Evolutionary conservation across 2,888 invertebrate species (phyloP).

Genomic region (Folsomia candida): DNA sequence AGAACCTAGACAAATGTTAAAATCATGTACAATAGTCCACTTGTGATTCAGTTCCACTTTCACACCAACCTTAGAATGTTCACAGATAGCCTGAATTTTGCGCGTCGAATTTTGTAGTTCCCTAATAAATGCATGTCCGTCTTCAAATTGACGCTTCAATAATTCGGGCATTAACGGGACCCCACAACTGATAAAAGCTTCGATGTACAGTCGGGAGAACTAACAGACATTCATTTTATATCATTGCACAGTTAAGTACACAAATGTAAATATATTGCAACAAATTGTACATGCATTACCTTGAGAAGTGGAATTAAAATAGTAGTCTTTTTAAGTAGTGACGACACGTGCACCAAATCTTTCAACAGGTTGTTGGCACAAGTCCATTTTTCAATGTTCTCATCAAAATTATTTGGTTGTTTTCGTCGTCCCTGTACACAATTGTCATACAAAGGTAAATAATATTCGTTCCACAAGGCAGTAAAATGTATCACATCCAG

Average conservation of each 20-base stretch:
- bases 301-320: slow-evolving; percentile 25
- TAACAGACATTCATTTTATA: slow-evolving; percentile 12
- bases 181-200: slow-evolving; percentile 37
- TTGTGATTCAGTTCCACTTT: not conserved
- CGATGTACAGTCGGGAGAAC: slow-evolving; percentile 37
- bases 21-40: not conserved
- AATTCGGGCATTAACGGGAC: slow-evolving; percentile 27
- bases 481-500: not conserved
- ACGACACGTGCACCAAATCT: slow-evolving; percentile 21
- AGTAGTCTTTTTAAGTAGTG: slow-evolving; percentile 3
- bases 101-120: slow-evolving; percentile 27
- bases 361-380: slow-evolving; percentile 25
- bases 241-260: slow-evolving; percentile 1
- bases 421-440: slow-evolving; percentile 27
- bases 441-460: too few relatives aligned
- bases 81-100: slow-evolving; percentile 34
- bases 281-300: slow-evolving; percentile 12
- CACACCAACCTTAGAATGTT: slow-evolving; percentile 45
- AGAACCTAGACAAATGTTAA: slow-evolving; percentile 13
- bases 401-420: slow-evolving; percentile 29
- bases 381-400: slow-evolving; percentile 25
- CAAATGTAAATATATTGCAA: not conserved
- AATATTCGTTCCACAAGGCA: not conserved
- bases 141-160: slow-evolving; percentile 10
- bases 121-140: slow-evolving; percentile 26